Conservation (phyloP, 2,888 invertebrate genomes). For the Tanypteryx hageni region DNA sequence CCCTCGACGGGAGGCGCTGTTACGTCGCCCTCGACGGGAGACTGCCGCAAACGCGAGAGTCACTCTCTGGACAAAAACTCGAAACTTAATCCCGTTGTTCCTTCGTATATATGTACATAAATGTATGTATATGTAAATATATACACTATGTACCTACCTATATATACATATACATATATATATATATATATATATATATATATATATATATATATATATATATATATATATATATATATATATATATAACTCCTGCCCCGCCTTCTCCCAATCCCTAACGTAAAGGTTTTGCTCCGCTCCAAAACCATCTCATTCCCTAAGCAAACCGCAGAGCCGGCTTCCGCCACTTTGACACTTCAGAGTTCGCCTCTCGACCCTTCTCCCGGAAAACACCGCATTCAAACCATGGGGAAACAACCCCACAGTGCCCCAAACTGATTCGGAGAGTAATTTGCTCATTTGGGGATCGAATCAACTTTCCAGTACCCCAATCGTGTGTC, state of each 20-base stretch:
- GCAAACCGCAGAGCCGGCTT: conserved; percentile 15
- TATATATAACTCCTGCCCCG: no score
- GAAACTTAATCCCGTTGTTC: no score
- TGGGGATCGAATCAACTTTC: conserved; percentile 12
- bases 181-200: no score
- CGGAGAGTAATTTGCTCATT: conserved; percentile 19
- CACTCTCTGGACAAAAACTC: no score
- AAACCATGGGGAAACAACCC: conserved; percentile 19
- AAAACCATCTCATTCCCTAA: conserved; percentile 28
- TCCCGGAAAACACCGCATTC: conserved; percentile 16
- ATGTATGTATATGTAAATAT: no score
- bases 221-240: no score
- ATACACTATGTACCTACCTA: no score
- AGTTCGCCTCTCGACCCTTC: not conserved
- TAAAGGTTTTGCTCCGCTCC: not conserved
- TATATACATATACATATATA: no score
- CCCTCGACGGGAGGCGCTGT: not conserved
- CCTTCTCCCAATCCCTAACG: no score
- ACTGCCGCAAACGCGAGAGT: not conserved
- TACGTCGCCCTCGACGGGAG: not conserved
- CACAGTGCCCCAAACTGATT: not conserved
- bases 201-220: no score
- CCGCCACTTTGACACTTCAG: conserved; percentile 10
- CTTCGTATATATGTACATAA: no score
- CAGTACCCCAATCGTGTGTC: not conserved